Conservation (phyloP, 2,113 vertebrate species). For the Myanophis thanlyinensis region DNA sequence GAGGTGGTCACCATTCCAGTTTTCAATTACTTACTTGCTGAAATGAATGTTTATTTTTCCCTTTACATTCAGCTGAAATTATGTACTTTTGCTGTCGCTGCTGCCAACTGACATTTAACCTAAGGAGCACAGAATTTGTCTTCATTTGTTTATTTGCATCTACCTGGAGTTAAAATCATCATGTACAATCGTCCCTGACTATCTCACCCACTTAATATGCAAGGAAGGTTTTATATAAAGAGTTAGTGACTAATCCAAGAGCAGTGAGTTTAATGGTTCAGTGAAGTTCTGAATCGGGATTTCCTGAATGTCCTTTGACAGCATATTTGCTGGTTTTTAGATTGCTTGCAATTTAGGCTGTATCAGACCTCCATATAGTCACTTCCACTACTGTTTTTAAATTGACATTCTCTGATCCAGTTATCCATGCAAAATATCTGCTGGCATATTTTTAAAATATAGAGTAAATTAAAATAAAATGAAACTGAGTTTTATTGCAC, state of each 20-base stretch:
- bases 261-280: neutral
- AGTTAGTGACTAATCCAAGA: neutral
- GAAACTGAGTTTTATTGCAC: neutral
- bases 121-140: neutral
- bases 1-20: neutral
- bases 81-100: neutral
- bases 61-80: neutral
- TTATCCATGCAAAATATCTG: neutral
- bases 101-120: neutral
- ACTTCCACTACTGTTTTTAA: neutral
- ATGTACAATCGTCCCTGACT: neutral
- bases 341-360: neutral
- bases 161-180: neutral
- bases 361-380: neutral
- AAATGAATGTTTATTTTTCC: neutral
- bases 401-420: neutral
- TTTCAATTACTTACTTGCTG: neutral
- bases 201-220: neutral
- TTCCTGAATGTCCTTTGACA: neutral
- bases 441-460: neutral
- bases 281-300: neutral
- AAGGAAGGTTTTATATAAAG: neutral
- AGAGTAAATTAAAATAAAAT: neutral
- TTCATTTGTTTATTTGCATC: neutral
- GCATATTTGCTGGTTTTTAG: neutral